Conservation (phyloP, 2,113 vertebrate genomes). For the Peromyscus polionotus region DNA sequence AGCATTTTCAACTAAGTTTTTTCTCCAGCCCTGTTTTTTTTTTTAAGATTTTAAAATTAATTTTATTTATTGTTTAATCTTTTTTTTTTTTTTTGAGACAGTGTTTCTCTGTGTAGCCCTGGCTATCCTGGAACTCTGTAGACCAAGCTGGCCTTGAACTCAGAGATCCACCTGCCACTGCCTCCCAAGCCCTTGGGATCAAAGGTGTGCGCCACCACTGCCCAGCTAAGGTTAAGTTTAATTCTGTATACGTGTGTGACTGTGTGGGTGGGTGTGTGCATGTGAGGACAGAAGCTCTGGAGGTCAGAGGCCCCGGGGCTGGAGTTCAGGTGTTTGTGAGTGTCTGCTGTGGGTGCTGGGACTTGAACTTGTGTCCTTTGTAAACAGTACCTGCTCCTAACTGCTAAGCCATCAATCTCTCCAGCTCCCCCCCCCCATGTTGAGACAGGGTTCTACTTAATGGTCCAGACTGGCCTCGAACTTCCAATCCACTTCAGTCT, state of each 20-base stretch:
- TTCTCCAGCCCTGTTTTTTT: neutral
- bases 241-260: neutral
- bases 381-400: neutral
- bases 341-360: neutral
- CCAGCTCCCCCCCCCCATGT: neutral
- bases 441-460: neutral
- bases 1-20: neutral
- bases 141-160: neutral
- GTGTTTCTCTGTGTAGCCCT: neutral
- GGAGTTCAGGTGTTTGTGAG: neutral
- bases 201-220: fast-evolving
- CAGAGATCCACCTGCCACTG: neutral
- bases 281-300: neutral
- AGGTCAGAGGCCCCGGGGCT: neutral
- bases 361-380: neutral
- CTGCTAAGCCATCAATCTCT: neutral
- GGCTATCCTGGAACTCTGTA: no score
- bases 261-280: neutral
- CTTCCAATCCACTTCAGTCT: neutral
- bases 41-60: no score
- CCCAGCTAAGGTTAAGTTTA: neutral
- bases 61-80: neutral
- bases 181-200: neutral
- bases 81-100: neutral
- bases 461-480: neutral